Evolutionary conservation across 1,140 invertebrate species (phyloP).

Genomic region (Tetraneura akinire): DNA sequence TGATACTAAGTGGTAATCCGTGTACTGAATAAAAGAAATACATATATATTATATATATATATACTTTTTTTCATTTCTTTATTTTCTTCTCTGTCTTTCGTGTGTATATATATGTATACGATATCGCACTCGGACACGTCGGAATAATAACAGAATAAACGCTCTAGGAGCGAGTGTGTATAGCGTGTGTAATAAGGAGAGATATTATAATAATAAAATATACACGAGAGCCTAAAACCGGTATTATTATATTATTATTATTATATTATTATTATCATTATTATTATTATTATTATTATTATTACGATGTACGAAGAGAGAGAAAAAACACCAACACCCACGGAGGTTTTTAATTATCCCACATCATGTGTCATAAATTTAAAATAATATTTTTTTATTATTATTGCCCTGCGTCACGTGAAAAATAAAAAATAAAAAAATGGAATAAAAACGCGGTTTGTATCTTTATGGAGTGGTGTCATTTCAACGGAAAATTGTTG

Average conservation of each 20-base stretch:
- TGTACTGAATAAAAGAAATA: slow-evolving; percentile 50
- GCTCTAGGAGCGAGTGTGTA: slow-evolving; percentile 37
- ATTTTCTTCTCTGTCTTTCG: slow-evolving; percentile 3
- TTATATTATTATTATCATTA: too few relatives aligned
- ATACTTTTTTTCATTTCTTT: slow-evolving; percentile 12
- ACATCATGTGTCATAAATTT: slow-evolving; percentile 46
- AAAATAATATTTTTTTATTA: slow-evolving; percentile 50
- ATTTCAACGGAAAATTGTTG: slow-evolving; percentile 20
- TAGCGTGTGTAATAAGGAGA: slow-evolving; percentile 11
- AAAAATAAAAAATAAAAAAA: slow-evolving; percentile 31
- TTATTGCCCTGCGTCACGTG: slow-evolving; percentile 42
- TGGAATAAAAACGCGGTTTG: slow-evolving; percentile 6
- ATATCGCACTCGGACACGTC: slow-evolving; percentile 35
- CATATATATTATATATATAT: slow-evolving; percentile 6
- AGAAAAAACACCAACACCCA: slow-evolving; percentile 47
- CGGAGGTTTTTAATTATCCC: slow-evolving; percentile 51
- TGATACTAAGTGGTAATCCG: slow-evolving; percentile 49
- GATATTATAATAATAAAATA: slow-evolving; percentile 50
- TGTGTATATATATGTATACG: background rate
- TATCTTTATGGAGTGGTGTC: too few relatives aligned
- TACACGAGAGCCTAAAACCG: slow-evolving; percentile 48
- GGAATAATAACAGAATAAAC: slow-evolving; percentile 48
- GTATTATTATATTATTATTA: too few relatives aligned
- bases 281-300: slow-evolving; percentile 44
- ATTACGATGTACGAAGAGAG: slow-evolving; percentile 34